These are phyloP conservation scores for Leucoraja ocellata DNA, from an alignment of 2,797 vertebrate genomes.

Conservation along the genomic window DNA sequence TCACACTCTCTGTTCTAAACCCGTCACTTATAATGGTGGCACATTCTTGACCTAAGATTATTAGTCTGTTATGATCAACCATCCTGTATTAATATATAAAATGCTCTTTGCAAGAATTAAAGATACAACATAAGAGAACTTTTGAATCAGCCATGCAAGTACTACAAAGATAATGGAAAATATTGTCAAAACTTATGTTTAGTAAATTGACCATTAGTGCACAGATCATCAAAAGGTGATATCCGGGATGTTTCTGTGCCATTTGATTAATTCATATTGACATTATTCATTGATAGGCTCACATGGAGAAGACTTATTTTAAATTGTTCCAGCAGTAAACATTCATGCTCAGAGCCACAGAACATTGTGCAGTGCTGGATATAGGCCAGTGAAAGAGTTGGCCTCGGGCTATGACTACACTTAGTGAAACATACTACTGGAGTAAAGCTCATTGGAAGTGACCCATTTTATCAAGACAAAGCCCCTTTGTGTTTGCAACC, in stretches of 20 bases:
- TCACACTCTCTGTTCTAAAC: background rate
- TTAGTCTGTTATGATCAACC: background rate
- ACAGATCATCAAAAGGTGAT: background rate
- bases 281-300: background rate
- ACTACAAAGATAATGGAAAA: background rate
- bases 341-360: background rate
- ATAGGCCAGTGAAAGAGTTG: background rate
- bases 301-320: background rate
- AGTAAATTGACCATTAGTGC: background rate
- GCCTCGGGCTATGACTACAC: background rate
- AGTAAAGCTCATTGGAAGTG: background rate
- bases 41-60: background rate
- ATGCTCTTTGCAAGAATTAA: background rate
- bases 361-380: background rate
- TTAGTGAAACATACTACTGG: background rate
- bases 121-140: background rate
- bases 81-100: background rate
- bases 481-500: slow-evolving; percentile 4
- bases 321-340: background rate
- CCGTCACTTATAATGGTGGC: background rate
- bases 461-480: background rate
- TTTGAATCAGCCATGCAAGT: background rate
- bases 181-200: background rate
- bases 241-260: background rate
- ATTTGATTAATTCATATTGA: background rate